Conservation (phyloP, 23 tunicate species). For the Phallusia fumigata region DNA sequence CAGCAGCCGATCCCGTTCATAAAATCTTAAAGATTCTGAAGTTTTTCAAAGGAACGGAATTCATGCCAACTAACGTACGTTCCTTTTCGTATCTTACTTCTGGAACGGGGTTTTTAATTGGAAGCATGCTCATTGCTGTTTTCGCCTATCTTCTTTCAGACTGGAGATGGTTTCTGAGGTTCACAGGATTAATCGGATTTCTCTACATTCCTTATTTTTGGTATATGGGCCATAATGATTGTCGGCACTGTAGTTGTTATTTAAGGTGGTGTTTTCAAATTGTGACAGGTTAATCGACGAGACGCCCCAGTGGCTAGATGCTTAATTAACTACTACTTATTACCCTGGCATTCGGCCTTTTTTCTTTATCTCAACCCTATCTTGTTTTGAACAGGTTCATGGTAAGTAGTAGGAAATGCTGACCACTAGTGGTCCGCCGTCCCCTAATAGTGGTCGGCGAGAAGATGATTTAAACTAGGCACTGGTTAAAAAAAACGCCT, state of each 20-base stretch:
- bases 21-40: too few relatives aligned
- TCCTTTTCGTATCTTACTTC: not conserved
- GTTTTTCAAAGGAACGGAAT: not conserved
- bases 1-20: too few relatives aligned
- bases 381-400: not conserved
- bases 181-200: not conserved
- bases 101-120: not conserved
- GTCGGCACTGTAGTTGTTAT: too few relatives aligned
- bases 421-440: too few relatives aligned
- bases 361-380: too few relatives aligned
- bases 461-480: too few relatives aligned
- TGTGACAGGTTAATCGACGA: conserved; percentile 4
- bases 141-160: not conserved
- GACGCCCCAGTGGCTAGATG: not conserved
- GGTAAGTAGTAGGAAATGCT: too few relatives aligned
- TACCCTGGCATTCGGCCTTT: too few relatives aligned
- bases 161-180: conserved; percentile 21
- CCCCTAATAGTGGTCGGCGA: too few relatives aligned
- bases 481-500: too few relatives aligned
- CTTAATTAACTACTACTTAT: too few relatives aligned
- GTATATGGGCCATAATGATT: not conserved
- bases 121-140: conserved; percentile 6
- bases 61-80: not conserved
- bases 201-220: conserved; percentile 15
- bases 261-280: not conserved